phyloP scores from a whole-genome alignment of 2,888 invertebrate species.

The Dryobota labecula region DNA sequence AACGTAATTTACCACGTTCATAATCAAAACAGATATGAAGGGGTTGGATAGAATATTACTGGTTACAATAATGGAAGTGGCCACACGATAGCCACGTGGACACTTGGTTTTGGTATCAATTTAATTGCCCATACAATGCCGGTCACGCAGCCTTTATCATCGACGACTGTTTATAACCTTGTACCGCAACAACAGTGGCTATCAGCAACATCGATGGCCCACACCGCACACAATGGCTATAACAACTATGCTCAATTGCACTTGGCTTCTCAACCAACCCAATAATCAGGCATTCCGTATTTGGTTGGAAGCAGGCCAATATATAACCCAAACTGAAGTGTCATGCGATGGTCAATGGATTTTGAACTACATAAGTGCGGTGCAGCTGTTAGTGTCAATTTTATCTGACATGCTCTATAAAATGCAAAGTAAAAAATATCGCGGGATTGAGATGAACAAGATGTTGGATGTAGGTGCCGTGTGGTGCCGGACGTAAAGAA shows the following conservation, averaged over 20 bases:
- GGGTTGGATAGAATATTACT: background rate
- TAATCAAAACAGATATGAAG: background rate
- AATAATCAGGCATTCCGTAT: background rate
- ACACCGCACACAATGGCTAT: no score
- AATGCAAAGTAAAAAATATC: background rate
- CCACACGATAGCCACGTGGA: background rate
- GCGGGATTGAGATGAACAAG: background rate
- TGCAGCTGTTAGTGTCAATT: background rate
- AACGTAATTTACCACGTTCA: background rate
- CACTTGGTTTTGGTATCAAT: background rate
- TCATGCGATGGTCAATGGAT: background rate
- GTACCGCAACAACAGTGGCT: conserved; percentile 9
- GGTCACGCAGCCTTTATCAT: background rate
- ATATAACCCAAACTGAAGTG: conserved; percentile 3
- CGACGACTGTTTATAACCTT: background rate
- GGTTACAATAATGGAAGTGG: background rate
- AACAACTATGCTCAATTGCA: background rate
- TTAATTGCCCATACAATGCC: background rate
- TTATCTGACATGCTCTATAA: background rate
- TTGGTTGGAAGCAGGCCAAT: background rate
- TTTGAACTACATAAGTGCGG: background rate
- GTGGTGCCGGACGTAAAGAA: no score
- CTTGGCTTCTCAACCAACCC: conserved; percentile 9
- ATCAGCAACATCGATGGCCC: no score
- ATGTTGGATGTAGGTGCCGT: no score